phyloP scores from a whole-genome alignment of 2,888 invertebrate species.

The Leptarthrus brevirostris region DNA sequence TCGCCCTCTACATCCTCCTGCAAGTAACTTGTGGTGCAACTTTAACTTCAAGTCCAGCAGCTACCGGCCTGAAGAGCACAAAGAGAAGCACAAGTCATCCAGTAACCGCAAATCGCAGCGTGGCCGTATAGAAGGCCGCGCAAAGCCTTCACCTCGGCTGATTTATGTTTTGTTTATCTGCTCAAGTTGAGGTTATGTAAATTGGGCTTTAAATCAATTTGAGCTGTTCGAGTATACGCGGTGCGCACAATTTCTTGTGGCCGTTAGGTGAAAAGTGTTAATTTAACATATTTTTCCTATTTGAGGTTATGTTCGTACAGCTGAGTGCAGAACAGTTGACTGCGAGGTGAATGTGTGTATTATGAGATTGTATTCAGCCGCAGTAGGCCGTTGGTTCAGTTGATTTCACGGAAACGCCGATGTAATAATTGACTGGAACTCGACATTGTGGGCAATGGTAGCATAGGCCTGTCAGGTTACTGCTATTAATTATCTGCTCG shows the following conservation, averaged over 20 bases:
- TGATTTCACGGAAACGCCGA: constrained; percentile 47
- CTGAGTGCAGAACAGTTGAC: background rate
- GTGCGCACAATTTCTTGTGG: constrained; percentile 28
- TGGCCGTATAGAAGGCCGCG: constrained; percentile 44
- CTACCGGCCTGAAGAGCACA: background rate
- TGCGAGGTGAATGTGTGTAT: background rate
- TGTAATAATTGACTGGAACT: constrained; percentile 44
- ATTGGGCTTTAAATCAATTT: constrained; percentile 53
- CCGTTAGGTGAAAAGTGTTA: constrained; percentile 52
- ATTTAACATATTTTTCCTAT: constrained; percentile 51
- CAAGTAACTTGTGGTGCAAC: background rate
- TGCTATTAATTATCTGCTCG: constrained; percentile 44
- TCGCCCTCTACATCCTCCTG: background rate
- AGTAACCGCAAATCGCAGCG: constrained; percentile 24
- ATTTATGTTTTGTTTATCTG: constrained; percentile 53
- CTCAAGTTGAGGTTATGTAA: constrained; percentile 52
- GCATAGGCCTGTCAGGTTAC: constrained; percentile 43
- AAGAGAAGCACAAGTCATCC: constrained; percentile 17
- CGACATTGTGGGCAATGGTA: constrained; percentile 41
- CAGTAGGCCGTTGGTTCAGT: constrained; percentile 7
- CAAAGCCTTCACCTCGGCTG: constrained; percentile 48
- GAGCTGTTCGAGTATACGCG: constrained; percentile 49
- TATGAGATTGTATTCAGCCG: background rate
- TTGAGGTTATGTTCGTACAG: constrained; percentile 48
- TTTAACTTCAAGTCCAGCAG: too few relatives aligned